Base-by-base conservation (phyloP, 2,888 invertebrate species). In the Hetaerina titia region DNA sequence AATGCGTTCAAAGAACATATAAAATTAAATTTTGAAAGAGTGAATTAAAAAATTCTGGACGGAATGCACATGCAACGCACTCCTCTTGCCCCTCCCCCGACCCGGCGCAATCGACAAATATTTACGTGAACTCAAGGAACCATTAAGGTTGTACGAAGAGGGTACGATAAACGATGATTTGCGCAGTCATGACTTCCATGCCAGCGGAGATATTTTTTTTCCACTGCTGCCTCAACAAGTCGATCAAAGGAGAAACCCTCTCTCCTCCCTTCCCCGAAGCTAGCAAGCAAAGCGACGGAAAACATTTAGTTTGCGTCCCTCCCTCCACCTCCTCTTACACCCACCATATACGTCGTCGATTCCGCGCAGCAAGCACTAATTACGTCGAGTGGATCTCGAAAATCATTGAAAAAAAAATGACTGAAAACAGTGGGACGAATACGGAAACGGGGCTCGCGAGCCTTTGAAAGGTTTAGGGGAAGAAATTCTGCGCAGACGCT, bases 361-460 rank as follows among this genome's bases (percentile, higher is more conserved):
- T 4, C 81, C 25, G 81, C 31, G 11, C 81, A 81, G 25, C 31
- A 81, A 81, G 22, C 81, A 8, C 81, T 81, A 81, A 81, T 81
- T 81, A 81, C 81, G 31, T 81, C 81, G 13, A 81, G 81, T 81
- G 81, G 31, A 13, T 81, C 81, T 81, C 81, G 31, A 81, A 81
- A 81, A 31, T 31, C 81, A 81, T 81, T 81, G 81, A 81, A 4
- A 31, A 25, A 81, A 45, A 81, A 81, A 81, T 13, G 0, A 31
- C 31, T 89, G 22, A n/a, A 89, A 89, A 89, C 89, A 89, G 58
- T 58, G 56, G 89, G 58, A 56, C 22, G 89, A 17, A 57, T n/a
- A 89, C 81, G 31, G 7, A 81, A 81, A 81, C 81, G 81, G 25
- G 81, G 11, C 57, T n/a, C 22, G 89, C 57, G 2, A 22, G 6